Base-by-base conservation (phyloP, 2,797 vertebrate species). In the Passerculus sandwichensis region DNA sequence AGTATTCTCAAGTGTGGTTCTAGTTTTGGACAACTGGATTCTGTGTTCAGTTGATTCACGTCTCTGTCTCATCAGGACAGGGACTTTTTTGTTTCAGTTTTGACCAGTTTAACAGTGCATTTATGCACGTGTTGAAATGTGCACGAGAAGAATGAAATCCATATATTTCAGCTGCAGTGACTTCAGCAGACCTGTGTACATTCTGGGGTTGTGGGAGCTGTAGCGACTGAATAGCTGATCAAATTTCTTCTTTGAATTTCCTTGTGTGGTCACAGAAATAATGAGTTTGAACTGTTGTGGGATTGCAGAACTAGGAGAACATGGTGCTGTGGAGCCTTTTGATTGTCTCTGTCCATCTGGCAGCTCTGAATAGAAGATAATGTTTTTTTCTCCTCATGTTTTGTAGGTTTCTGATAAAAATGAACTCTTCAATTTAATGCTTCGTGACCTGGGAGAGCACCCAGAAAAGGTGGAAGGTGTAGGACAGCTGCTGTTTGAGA, bases 401-500 rank as follows among this genome's bases (percentile, higher is more conserved):
- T 97, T 97, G 32, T 96, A 99, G 99, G 99, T 99, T 93, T 97
- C 99, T 71, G 99, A 99, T 97, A 98, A 99, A 64, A 98, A 98
- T 12, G 91, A 66, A 17, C 96, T 99, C 95, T 98, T 99, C 91
- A 98, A 97, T 74, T 97, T 98, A 73, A 98, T 99, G 97, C 98
- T 99, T 74, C 38, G 88, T 79, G 99, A 99, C 93, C 97, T 99
- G 89, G 95, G 97, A 66, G 94, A 98, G 67, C 98, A 99, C 88
- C 98, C 98, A 0, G 97, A 98, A 93, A 99, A 99, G 84, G 98
- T 97, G 10, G 98, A 98, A 95, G 99, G 99, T 87, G 98, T 98
- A 6, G 99, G 99, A 62, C 99, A 98, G 90, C 98, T 99, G 80
- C 97, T 99, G 76, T 99, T 99, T 91, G 99, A 99, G 96, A 99